These are phyloP conservation scores for Oreonectes daqikongensis DNA, from an alignment of 2,797 vertebrate species.

Conservation along the genomic window DNA sequence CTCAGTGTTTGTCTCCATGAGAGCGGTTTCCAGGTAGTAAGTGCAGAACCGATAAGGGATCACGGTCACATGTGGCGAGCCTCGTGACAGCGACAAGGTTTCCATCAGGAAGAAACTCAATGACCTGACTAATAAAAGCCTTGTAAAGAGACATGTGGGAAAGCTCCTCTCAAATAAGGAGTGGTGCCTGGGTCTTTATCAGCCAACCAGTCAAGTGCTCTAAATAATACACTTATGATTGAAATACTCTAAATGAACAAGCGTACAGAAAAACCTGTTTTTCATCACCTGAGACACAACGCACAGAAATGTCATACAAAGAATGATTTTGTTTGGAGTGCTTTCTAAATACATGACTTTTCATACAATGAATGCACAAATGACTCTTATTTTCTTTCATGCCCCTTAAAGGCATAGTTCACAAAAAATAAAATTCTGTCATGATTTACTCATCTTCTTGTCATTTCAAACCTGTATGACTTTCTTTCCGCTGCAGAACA, in stretches of 20 bases:
- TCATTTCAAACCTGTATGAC: no score
- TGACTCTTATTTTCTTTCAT: not conserved
- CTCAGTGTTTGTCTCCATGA: conserved; percentile 25
- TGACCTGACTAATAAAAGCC: conserved; percentile 21
- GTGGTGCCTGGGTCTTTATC: not conserved
- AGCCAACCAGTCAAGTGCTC: not conserved
- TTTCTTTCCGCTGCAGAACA: no score
- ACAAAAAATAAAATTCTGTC: no score
- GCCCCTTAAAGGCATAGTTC: no score
- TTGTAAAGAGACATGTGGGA: conserved; percentile 1
- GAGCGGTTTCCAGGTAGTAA: conserved; percentile 28
- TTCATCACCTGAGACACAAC: no score
- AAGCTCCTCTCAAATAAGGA: not conserved
- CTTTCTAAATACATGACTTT: not conserved
- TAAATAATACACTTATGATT: not conserved
- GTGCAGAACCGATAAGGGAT: conserved; percentile 36
- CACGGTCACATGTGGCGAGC: conserved; percentile 28
- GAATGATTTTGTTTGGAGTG: not conserved
- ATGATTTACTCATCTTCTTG: no score
- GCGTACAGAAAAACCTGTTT: no score
- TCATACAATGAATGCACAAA: not conserved
- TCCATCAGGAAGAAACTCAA: conserved; percentile 18
- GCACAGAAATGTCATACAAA: no score
- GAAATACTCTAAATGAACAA: not conserved
- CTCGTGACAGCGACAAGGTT: conserved; percentile 23